Conservation (phyloP, 2,888 invertebrate genomes). For the Aethes cnicana region DNA sequence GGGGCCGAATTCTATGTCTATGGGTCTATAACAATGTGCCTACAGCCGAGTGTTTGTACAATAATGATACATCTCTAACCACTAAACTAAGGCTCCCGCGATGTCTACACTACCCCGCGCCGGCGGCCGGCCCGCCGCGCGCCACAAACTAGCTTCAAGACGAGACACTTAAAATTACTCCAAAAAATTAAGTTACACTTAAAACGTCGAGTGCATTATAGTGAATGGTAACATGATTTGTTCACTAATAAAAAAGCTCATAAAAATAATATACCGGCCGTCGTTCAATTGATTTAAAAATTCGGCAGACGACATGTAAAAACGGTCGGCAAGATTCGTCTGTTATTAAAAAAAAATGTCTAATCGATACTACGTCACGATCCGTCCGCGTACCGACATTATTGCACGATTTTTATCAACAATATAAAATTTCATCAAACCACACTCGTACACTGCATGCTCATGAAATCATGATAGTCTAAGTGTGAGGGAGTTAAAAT, state of each 20-base stretch:
- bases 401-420: slow-evolving; percentile 27
- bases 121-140: slow-evolving; percentile 17
- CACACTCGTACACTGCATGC: slow-evolving; percentile 2
- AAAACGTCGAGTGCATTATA: slow-evolving; percentile 69
- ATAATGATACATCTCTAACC: slow-evolving; percentile 68
- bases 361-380: background rate
- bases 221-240: slow-evolving; percentile 79
- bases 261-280: slow-evolving; percentile 30
- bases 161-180: slow-evolving; percentile 52
- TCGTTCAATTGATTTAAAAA: slow-evolving; percentile 15
- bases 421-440: slow-evolving; percentile 18
- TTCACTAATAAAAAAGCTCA: slow-evolving; percentile 68
- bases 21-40: slow-evolving; percentile 70
- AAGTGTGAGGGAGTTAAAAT: background rate
- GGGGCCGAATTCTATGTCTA: slow-evolving; percentile 13
- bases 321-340: slow-evolving; percentile 9
- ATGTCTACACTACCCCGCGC: slow-evolving; percentile 31
- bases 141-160: slow-evolving; percentile 28
- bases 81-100: slow-evolving; percentile 57
- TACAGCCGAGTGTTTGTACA: slow-evolving; percentile 78
- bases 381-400: slow-evolving; percentile 15
- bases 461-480: background rate
- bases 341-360: slow-evolving; percentile 5
- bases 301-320: slow-evolving; percentile 7
- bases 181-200: slow-evolving; percentile 65